Evolutionary conservation across 2,797 vertebrate species (phyloP), one percentile per base, ranked within the genome.

Genomic region (Hoplostethus atlanticus): DNA sequence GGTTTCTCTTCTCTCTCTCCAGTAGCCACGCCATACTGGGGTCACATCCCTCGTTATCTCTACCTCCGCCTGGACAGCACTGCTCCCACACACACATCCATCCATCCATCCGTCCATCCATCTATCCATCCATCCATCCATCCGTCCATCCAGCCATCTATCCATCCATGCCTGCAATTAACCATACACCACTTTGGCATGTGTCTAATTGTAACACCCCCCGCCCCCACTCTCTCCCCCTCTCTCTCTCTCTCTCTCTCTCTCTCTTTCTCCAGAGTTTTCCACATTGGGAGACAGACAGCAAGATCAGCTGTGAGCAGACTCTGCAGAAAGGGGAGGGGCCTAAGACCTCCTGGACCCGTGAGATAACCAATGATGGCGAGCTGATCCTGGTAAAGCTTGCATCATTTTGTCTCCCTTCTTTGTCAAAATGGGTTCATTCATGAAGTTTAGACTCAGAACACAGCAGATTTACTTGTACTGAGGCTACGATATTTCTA

Each of bases 271-370:
- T 31, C 64, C 64, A 94, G 94, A 95, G 94, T 84, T 88, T 85
- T 65, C 94, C 94, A 25, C 75, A 54, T 28, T 98, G 97, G 97
- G 97, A 97, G 76, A 95, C 92, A 0, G 94, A 96, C 78, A 95
- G 90, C 77, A 97, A 97, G 84, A 96, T 98, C 88, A 94, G 91
- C 57, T 98, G 97, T 10, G 96, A 97, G 84, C 97, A 98, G 89
- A 94, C 89, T 38, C 93, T 97, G 84, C 93, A 95, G 75, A 97
- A 97, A 83, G 97, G 96, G 2, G 97, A 98, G 8, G 97, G 96
- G 1, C 96, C 96, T 16, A 95, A 95, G 87, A 98, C 97, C 0
- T 93, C 95, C 82, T 98, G 97, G 97, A 95, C 96, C 68, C 89
- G 97, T 56, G 97, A 98, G 85, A 87, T 98, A 85, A 97, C 95